Evolutionary conservation across 1,140 invertebrate species (phyloP), one percentile per base, ranked within the genome.

Genomic region (Drosophila azteca): DNA sequence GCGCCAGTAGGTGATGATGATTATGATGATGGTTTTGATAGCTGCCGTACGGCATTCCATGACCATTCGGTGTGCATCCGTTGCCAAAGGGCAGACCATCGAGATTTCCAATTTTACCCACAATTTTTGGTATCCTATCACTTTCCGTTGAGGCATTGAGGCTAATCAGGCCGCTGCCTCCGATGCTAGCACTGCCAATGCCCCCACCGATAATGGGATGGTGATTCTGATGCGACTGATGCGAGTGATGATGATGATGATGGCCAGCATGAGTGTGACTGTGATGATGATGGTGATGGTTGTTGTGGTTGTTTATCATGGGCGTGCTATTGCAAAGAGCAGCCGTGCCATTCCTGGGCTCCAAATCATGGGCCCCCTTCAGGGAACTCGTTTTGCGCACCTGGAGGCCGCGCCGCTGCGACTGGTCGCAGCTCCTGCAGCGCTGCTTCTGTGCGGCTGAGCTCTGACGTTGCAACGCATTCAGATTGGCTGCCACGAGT

Each of bases 71-170:
- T 45, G 63, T 39, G 35, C 63, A 62, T 17, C 65, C 29, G 4
- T 91, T 91, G 51, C 53, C 70, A 48, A 73, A 89, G 26, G 79
- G 75, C 62, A 83, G 58, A 31, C 76, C 72, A 62, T 91, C 90
- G 64, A 90, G 76, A 63, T 91, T 91, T 58, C 90, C 91, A 53
- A 92, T 48, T 80, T 92, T 91, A 54, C 91, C 91, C 68, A 92
- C 91, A 57, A 92, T 92, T 91, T 92, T 92, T 84, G 91, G 90
- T 91, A 92, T 92, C 72, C 85, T 90, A 90, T 91, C 90, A 88
- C 90, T 91, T 50, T 92, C 90, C 57, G 60, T 63, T 46, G 63
- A 60, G 44, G 66, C 26, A 65, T 58, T 26, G 13, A 78, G 60
- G 35, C 67, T 64, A 41, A 87, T 88, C 5, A 87, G 58, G 67